Percentiles rank a stretch among this genome's conserved stretches.
Conservation (phyloP, 2,888 invertebrate species). For the Suillia variegata region DNA sequence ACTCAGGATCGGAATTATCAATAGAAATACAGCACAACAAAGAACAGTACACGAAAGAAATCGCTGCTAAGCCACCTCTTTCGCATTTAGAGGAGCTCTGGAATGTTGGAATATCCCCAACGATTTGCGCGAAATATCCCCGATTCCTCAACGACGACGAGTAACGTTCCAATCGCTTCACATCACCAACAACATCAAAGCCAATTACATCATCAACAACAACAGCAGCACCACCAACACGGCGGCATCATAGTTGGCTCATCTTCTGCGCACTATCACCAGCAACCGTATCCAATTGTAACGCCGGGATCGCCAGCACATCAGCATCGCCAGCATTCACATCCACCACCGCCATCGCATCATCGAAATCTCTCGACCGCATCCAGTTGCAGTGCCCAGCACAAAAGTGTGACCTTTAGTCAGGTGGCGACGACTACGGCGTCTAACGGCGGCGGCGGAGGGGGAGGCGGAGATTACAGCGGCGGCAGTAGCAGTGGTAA, state of each 20-base stretch:
- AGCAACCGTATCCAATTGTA: conserved; percentile 31
- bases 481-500: conserved; percentile 47
- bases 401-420: conserved; percentile 61
- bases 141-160: conserved; percentile 62
- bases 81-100: conserved; percentile 40
- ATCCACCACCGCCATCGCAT: conserved; percentile 46
- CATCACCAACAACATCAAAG: conserved; percentile 36
- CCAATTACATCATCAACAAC: conserved; percentile 29
- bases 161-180: conserved; percentile 41
- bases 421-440: conserved; percentile 47
- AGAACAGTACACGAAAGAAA: too few relatives aligned
- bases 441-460: conserved; percentile 25
- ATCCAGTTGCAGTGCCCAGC: conserved; percentile 59
- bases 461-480: conserved; percentile 38
- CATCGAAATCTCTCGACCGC: conserved; percentile 60
- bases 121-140: conserved; percentile 76
- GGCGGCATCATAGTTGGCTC: conserved; percentile 28
- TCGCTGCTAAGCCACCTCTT: conserved; percentile 27
- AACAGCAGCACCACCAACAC: conserved; percentile 57
- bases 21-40: background rate
- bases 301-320: conserved; percentile 53
- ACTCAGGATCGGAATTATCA: conserved; percentile 11
- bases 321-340: conserved; percentile 43
- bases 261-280: conserved; percentile 26
- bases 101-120: conserved; percentile 63